phyloP scores from a whole-genome alignment of 2,888 invertebrate species.

The Globia sparganii region DNA sequence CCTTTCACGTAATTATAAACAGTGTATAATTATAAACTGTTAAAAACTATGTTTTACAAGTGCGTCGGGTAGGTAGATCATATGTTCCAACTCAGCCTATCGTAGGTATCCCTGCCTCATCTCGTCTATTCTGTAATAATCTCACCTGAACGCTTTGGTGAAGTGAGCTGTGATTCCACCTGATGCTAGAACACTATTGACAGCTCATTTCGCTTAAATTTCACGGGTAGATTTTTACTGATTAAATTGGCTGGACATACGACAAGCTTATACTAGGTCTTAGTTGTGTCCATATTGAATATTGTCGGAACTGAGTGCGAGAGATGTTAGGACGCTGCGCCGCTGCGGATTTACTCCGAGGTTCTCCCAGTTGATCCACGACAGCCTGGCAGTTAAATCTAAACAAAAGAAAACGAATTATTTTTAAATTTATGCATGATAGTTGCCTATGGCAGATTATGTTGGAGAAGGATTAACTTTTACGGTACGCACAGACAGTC shows the following conservation, averaged over 20 bases:
- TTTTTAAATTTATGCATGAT: not conserved
- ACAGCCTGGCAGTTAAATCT: slow-evolving; percentile 99
- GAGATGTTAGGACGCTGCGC: slow-evolving; percentile 94
- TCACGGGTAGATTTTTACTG: not conserved
- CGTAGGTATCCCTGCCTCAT: not conserved
- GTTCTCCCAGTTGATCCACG: slow-evolving; percentile 99
- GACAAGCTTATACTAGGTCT: slow-evolving; percentile 10
- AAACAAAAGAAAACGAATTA: slow-evolving; percentile 12
- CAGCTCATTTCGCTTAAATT: not conserved
- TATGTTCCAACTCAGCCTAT: not conserved
- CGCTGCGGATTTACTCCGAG: slow-evolving; percentile 98
- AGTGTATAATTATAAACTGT: not conserved
- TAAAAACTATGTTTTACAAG: slow-evolving; percentile 5
- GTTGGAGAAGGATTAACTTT: not conserved
- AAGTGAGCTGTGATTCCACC: not conserved
- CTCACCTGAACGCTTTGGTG: not conserved
- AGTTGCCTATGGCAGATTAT: not conserved
- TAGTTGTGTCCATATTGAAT: slow-evolving; percentile 87
- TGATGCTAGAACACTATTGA: not conserved
- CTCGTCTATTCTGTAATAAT: not conserved
- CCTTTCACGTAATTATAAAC: not conserved
- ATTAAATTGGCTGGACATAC: too few relatives aligned
- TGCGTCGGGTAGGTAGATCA: not conserved
- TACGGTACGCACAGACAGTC: too few relatives aligned
- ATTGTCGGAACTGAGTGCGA: slow-evolving; percentile 94